Evolutionary conservation across 1,140 invertebrate genomes (phyloP), one percentile per base, ranked within the genome.

Genomic region (Drosophila rufa): DNA sequence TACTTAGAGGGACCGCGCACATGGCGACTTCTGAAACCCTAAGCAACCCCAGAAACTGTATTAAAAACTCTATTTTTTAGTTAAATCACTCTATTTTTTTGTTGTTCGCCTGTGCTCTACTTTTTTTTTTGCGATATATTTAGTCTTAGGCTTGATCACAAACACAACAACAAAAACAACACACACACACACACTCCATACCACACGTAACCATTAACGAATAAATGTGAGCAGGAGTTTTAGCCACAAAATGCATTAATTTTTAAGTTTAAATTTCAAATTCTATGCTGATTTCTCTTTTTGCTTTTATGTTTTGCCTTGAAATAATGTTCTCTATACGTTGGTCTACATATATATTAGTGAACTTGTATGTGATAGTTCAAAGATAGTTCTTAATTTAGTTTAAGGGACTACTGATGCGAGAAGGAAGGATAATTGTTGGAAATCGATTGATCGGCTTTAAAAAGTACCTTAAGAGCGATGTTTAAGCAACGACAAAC

Each of bases 311-410:
- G 50, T 47, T 56, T 73, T 50, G 43, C 25, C 55, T 45, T 61
- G 50, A 53, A 45, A 50, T 70, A 47, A 61, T 71, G 30, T 57
- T 66, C 33, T 22, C 40, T 56, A 14, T 56, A 14, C 47, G 68
- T 66, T 75, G 58, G 30, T 55, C 15, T 79, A 90, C 8, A 33
- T 33, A 36, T 36, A 36, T 75, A 50, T 69, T 76, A 85, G 82
- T 87, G 87, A 89, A 91, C 89, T 91, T 91, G 81, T 91, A 91
- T 91, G 89, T 91, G 89, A 91, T 91, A 91, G 89, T 91, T 91
- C 89, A 91, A 91, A 91, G 89, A 91, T 90, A 90, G 85, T 68
- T 74, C 8, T n/a, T 89, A 89, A 79, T 68, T 57, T 87, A 87
- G 68, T 15, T 19, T 62, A 22, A 36, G 36, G 15, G 45, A 60